phyloP scores from a whole-genome alignment of 2,113 vertebrate genomes.

The Pipa parva region DNA sequence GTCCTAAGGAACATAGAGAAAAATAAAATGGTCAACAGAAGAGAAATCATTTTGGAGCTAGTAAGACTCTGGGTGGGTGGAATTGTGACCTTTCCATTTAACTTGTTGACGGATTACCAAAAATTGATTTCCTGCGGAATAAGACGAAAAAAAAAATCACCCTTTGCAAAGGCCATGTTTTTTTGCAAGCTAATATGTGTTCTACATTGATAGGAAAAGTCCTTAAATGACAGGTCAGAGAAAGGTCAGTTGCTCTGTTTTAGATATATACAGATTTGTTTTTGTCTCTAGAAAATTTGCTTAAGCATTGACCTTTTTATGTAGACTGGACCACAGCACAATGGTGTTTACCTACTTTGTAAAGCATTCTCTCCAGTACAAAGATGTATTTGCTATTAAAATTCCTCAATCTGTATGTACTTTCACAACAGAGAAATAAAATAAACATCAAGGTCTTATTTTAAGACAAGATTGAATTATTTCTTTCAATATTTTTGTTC shows the following conservation, averaged over 20 bases:
- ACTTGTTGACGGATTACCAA: conserved; percentile 3
- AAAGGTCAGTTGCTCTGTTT: neutral
- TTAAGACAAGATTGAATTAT: no score
- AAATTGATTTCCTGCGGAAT: conserved; percentile 4
- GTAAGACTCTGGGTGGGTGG: neutral
- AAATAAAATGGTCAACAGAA: conserved; percentile 3
- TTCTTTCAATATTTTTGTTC: no score
- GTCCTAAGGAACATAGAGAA: neutral
- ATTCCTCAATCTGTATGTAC: no score
- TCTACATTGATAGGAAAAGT: neutral
- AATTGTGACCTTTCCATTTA: conserved; percentile 4
- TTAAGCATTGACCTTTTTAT: no score
- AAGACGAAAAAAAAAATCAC: neutral
- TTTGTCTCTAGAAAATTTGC: neutral
- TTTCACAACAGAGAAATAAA: no score
- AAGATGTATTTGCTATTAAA: no score
- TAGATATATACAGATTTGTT: neutral
- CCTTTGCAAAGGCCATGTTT: neutral
- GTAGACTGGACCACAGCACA: no score
- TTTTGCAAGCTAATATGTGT: neutral
- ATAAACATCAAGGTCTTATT: no score
- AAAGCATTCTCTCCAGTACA: no score
- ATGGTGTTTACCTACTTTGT: no score
- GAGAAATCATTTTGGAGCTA: neutral
- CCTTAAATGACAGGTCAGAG: neutral